phyloP scores from a whole-genome alignment of 1,140 invertebrate genomes.

The Drosophila sturtevanti region DNA sequence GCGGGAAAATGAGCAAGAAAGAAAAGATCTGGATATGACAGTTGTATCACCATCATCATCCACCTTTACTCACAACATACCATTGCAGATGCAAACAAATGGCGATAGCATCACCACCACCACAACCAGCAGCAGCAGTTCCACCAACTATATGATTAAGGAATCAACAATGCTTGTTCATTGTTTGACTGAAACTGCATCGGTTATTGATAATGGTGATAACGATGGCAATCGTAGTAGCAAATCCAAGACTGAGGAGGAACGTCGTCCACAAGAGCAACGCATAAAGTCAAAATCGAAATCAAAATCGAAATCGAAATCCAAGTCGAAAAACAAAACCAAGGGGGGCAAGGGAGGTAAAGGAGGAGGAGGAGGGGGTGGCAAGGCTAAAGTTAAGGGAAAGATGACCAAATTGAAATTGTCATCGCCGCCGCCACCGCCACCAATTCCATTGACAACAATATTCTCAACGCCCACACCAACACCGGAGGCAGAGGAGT shows the following conservation, averaged over 20 bases:
- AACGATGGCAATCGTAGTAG: not conserved
- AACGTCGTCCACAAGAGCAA: not conserved
- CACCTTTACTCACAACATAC: not conserved
- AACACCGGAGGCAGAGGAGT: slow-evolving; percentile 20
- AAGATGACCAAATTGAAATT: not conserved
- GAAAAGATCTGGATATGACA: not conserved
- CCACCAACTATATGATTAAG: not conserved
- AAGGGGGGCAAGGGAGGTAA: not conserved
- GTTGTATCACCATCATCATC: not conserved
- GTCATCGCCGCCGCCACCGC: not conserved
- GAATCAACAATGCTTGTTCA: not conserved
- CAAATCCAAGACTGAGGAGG: slow-evolving; percentile 39
- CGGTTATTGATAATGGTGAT: not conserved
- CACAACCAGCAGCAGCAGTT: not conserved
- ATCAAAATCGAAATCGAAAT: not conserved
- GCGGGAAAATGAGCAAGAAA: not conserved
- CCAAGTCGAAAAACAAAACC: not conserved
- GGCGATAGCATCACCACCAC: too few relatives aligned
- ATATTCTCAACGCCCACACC: not conserved
- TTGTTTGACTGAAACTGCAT: not conserved
- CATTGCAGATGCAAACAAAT: not conserved
- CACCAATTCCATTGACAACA: not conserved
- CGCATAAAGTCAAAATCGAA: too few relatives aligned
- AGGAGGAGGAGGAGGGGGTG: too few relatives aligned
- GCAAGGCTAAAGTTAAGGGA: not conserved